A percentile compares a stretch with the other conserved stretches of the same genome.
Evolutionary conservation across 2,888 invertebrate species (phyloP).

Genomic region (Mallateleia sp.): DNA sequence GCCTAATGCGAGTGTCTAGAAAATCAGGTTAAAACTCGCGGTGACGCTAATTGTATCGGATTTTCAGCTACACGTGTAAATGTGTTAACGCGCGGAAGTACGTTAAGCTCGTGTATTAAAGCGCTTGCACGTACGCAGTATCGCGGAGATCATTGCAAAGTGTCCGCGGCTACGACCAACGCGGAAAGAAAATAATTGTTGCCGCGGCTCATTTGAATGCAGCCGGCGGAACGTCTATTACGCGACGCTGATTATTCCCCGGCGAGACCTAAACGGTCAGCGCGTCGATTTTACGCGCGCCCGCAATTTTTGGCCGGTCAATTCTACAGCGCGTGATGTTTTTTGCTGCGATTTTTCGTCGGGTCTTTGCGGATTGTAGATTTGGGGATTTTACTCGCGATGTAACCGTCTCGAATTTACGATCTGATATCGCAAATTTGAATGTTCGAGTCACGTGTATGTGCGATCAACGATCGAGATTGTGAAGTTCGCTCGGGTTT

Average conservation of each 20-base stretch:
- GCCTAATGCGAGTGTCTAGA: constrained; percentile 79
- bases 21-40: constrained; percentile 83
- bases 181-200: constrained; percentile 66
- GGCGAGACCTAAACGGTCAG: constrained; percentile 35
- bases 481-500: too few species aligned
- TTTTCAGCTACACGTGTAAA: constrained; percentile 77
- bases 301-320: too few species aligned
- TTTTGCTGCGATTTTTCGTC: constrained; percentile 8
- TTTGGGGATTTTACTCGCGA: too few species aligned
- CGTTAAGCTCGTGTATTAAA: constrained; percentile 65
- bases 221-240: constrained; percentile 49
- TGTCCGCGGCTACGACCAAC: constrained; percentile 46
- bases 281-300: constrained; percentile 26
- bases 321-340: too few species aligned
- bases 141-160: constrained; percentile 62
- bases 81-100: constrained; percentile 57
- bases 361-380: too few species aligned
- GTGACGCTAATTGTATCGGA: constrained; percentile 82
- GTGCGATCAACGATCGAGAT: too few species aligned
- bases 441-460: too few species aligned
- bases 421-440: too few species aligned
- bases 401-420: too few species aligned
- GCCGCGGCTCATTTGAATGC: constrained; percentile 59
- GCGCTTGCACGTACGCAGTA: constrained; percentile 58
- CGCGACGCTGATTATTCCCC: constrained; percentile 61